A percentile compares a stretch with the other conserved stretches of the same genome.
phyloP scores from a whole-genome alignment of 2,113 vertebrate genomes.

The Emydura subglobosa region DNA sequence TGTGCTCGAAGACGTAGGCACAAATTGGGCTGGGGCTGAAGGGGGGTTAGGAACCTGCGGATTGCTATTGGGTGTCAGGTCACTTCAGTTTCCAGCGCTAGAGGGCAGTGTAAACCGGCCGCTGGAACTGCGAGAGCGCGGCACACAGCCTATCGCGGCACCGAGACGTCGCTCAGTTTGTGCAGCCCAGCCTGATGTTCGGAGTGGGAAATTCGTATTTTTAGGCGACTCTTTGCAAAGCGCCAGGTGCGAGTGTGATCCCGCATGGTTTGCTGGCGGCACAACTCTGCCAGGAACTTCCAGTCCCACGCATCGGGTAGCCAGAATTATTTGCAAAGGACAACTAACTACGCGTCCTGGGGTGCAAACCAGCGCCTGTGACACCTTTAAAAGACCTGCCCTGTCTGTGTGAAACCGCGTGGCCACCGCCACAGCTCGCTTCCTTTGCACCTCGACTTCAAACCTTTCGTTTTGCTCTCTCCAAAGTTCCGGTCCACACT shows the following conservation, averaged over 20 bases:
- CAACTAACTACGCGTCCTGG: neutral
- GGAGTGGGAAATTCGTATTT: neutral
- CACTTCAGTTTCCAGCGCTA: neutral
- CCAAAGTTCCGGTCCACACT: neutral
- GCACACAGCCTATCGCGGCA: too few species aligned
- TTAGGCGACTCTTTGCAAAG: neutral
- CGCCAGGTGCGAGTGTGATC: neutral
- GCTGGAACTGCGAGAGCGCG: neutral
- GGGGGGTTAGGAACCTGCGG: too few species aligned
- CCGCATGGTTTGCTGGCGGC: too few species aligned
- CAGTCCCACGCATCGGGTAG: too few species aligned
- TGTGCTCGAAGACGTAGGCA: neutral
- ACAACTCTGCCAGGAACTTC: neutral
- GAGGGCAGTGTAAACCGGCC: neutral
- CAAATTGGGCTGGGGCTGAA: too few species aligned
- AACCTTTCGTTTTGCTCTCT: neutral
- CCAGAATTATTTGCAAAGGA: too few species aligned
- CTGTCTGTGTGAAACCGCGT: neutral
- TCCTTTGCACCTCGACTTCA: neutral
- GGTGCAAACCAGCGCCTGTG: neutral
- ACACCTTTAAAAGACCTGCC: too few species aligned
- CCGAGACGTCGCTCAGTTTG: neutral
- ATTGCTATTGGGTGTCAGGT: too few species aligned
- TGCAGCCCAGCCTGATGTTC: neutral
- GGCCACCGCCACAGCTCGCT: too few species aligned